Base-by-base conservation (phyloP, 2,888 invertebrate genomes). In the Thereva unica region DNA sequence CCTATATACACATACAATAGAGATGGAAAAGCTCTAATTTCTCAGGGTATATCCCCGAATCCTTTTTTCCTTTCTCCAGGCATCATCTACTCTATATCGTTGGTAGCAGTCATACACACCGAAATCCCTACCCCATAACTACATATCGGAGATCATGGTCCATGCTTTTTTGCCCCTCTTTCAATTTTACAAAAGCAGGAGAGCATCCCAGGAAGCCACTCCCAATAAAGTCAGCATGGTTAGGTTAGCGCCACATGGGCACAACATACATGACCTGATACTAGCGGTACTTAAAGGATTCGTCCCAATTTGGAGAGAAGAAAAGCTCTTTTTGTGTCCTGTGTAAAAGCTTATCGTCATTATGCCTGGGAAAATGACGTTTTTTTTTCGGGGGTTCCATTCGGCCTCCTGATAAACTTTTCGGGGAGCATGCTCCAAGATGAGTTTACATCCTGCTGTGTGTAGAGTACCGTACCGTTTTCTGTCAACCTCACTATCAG, bases 201-300 rank as follows among this genome's bases (percentile, higher is more conserved):
- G 41, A 63, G 50, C 50, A 44, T 53, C 44, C 37, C 64, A 52
- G 53, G 64, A 64, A 64, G 64, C 64, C 64, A 64, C 64, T 64
- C 64, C 64, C 64, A 52, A 41, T 59, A 9, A 10, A 44, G 40
- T 34, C 57, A 44, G 44, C 34, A 40, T 61, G 49, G 42, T 42
- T 52, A 52, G 10, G 23, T 9, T 40, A 12, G 10, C 9, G 40
- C 5, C 40, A 61, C 61, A 42, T 7, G 42, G 10, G 34, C 12
- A 9, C 9, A 37, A 7, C 35, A 42, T 42, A 42, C 53, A 42
- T 64, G 64, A 64, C 64, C 64, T 64, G 53, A 12, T 64, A 37
- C 64, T 50, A 52, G 37, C 38, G 47, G 23, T 37, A 38, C 47
- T 59, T 59, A 47, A 37, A 37, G 45, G 59, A 59, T 37, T 5